Percentiles rank a stretch among this genome's conserved stretches.
Conservation (phyloP, 1,140 invertebrate genomes). For the Trichogramma pretiosum region DNA sequence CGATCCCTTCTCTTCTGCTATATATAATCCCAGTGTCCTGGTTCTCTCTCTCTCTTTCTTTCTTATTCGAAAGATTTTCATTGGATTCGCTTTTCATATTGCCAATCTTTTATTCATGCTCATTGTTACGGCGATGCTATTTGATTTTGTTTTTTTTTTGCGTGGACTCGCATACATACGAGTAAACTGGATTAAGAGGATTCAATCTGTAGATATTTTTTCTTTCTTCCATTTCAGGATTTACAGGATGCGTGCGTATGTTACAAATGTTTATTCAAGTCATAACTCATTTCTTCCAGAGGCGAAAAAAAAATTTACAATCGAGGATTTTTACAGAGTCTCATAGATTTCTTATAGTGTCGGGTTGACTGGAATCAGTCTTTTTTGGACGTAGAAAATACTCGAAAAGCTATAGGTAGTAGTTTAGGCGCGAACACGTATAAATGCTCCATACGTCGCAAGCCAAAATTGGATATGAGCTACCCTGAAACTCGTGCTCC, state of each 20-base stretch:
- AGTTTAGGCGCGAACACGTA: slow-evolving; percentile 29
- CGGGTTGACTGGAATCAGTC: background rate
- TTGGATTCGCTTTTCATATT: slow-evolving; percentile 30
- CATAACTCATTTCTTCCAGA: background rate
- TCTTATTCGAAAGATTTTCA: slow-evolving; percentile 5
- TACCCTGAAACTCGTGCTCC: slow-evolving; percentile 28
- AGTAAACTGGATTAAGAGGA: too few relatives aligned
- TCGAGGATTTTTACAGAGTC: background rate
- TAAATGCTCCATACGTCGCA: slow-evolving; percentile 46
- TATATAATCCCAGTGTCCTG: slow-evolving; percentile 44
- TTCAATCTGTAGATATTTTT: background rate
- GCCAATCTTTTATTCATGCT: slow-evolving; percentile 14
- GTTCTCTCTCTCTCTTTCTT: slow-evolving; percentile 30
- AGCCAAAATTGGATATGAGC: slow-evolving; percentile 49
- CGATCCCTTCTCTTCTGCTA: slow-evolving; percentile 39
- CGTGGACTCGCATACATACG: background rate
- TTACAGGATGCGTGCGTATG: background rate
- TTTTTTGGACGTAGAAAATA: background rate
- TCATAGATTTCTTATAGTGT: background rate
- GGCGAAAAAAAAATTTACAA: background rate
- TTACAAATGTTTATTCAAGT: background rate
- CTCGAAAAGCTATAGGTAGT: slow-evolving; percentile 18
- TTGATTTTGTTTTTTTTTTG: background rate
- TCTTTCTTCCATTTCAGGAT: background rate
- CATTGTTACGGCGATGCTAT: background rate